Base-by-base conservation (phyloP, 2,888 invertebrate species). In the Eudemis profundana region DNA sequence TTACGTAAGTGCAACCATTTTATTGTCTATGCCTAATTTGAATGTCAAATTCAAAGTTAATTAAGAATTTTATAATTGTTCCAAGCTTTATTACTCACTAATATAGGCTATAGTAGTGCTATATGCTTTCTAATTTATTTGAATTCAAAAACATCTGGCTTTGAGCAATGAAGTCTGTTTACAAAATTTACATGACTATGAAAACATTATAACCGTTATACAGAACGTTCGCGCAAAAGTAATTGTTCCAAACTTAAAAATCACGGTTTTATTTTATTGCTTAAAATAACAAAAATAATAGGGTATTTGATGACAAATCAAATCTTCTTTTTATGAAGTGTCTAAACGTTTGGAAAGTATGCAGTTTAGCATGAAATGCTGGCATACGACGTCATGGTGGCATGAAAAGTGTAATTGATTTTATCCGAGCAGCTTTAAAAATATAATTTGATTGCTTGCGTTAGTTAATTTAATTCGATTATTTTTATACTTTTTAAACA, bases 21-120 rank as follows among this genome's bases (percentile, higher is more conserved):
- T 64, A 59, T 64, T 64, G 64, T 64, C 64, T 64, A 50, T 59
- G 44, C 44, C 60, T 59, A 50, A 64, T 64, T 64, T 64, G 47
- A 59, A 59, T 59, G 36, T 51, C 64, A 51, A 64, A 59, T 64
- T 64, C 44, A 29, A 57, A 57, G 57, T 64, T 38, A 59, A 64
- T 64, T 50, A 59, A 50, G 57, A 56, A 38, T 59, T 27, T 57
- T 50, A 36, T 44, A 59, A 64, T 46, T 38, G 56, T 36, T 36
- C 21, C 15, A 23, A 57, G 33, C 49, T 57, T 63, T 63, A 57
- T 57, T 57, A 27, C 50, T 62, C 54, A 3, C 42, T 23, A 57
- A 57, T 50, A 23, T 19, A 42, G n/a, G n/a, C n/a, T n/a, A n/a
- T n/a, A n/a, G 17, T 17, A 50, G 50, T 42, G 42, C 33, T 50